Conservation (phyloP, 2,888 invertebrate genomes). For the Mythimna vitellina region DNA sequence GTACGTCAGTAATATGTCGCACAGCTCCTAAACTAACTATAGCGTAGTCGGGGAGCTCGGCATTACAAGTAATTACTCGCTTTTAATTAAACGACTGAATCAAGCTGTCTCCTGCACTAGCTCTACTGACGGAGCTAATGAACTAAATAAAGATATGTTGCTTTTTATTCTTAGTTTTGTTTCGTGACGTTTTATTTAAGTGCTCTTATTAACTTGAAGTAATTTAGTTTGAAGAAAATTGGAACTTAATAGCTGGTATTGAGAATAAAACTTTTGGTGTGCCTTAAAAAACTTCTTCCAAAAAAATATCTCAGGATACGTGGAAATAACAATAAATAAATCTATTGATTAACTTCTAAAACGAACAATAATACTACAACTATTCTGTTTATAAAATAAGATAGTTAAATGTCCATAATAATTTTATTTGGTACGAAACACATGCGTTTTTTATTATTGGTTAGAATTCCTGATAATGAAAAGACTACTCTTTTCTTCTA, state of each 20-base stretch:
- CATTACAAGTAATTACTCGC: constrained; percentile 63
- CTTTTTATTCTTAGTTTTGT: constrained; percentile 36
- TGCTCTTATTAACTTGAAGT: neutral
- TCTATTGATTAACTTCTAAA: too few relatives aligned
- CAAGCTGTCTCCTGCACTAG: constrained; percentile 60
- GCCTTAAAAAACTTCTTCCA: too few relatives aligned
- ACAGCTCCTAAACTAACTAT: constrained; percentile 17
- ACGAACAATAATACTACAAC: too few relatives aligned
- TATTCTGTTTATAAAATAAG: too few relatives aligned
- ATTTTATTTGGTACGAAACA: too few relatives aligned
- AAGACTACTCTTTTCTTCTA: too few relatives aligned
- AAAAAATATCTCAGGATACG: too few relatives aligned
- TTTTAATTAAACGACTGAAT: constrained; percentile 66
- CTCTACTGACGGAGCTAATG: constrained; percentile 46
- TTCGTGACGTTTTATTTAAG: constrained; percentile 15
- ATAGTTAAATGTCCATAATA: too few relatives aligned
- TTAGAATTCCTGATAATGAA: too few relatives aligned
- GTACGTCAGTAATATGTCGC: constrained; percentile 36
- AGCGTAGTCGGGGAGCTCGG: constrained; percentile 41
- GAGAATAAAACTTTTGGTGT: too few relatives aligned
- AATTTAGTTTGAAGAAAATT: neutral
- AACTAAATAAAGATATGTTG: constrained; percentile 53
- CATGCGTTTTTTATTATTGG: too few relatives aligned
- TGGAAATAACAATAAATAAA: too few relatives aligned
- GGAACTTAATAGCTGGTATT: neutral